A percentile compares a stretch with the other conserved stretches of the same genome.
Evolutionary conservation across 2,113 vertebrate species (phyloP).

Genomic region (Microtus richardsoni): DNA sequence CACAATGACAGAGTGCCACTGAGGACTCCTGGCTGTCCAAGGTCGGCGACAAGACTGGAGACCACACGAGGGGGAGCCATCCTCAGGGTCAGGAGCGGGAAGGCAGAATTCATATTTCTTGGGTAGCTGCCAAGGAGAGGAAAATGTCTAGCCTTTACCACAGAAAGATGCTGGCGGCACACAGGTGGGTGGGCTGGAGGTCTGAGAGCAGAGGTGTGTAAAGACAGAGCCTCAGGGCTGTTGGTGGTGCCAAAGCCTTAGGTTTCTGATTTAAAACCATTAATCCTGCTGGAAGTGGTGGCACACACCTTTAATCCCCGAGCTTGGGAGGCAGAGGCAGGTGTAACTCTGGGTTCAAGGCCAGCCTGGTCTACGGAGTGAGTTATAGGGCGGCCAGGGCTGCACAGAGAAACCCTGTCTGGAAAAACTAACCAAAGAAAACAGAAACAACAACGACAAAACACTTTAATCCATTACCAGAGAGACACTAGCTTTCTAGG

Average conservation of each 20-base stretch:
- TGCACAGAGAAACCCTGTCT: background rate
- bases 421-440: background rate
- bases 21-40: background rate
- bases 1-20: background rate
- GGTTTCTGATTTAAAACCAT: conserved; percentile 25
- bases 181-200: background rate
- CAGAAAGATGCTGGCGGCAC: background rate
- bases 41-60: background rate
- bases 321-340: background rate
- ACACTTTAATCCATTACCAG: background rate
- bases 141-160: background rate
- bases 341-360: background rate
- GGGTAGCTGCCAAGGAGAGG: background rate
- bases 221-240: background rate
- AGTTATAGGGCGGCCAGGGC: background rate
- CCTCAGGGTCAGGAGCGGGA: background rate
- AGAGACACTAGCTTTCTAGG: background rate
- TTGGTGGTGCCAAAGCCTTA: background rate
- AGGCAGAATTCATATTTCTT: conserved; percentile 12
- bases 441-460: background rate
- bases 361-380: background rate
- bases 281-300: background rate
- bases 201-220: background rate
- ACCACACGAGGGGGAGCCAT: background rate
- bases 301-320: background rate